phyloP scores from a whole-genome alignment of 2,888 invertebrate species.

The Laothoe populi region DNA sequence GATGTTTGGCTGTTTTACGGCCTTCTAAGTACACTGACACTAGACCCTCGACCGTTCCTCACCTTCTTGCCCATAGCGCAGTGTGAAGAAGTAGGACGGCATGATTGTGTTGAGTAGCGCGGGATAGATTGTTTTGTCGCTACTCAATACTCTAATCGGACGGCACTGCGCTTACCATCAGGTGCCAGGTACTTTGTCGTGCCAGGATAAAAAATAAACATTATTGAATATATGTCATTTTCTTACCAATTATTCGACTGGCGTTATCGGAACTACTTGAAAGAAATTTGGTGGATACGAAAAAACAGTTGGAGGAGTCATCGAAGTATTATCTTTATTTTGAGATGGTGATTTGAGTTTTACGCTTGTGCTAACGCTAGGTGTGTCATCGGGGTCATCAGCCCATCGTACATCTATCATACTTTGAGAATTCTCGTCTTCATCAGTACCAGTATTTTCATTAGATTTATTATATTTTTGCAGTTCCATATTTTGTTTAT shows the following conservation, averaged over 20 bases:
- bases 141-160: no score
- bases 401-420: constrained; percentile 38
- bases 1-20: no score
- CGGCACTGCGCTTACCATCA: no score
- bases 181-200: no score
- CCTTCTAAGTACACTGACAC: no score
- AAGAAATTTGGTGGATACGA: constrained; percentile 36
- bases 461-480: background rate
- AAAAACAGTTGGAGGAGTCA: background rate
- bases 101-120: no score
- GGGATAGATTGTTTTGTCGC: no score
- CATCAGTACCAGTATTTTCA: background rate
- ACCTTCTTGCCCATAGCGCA: no score
- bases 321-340: background rate
- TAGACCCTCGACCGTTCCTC: no score
- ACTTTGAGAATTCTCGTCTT: constrained; percentile 2
- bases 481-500: background rate
- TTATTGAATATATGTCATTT: no score
- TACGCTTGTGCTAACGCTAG: constrained; percentile 3
- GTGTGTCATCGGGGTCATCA: constrained; percentile 26
- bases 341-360: constrained; percentile 5
- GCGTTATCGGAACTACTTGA: constrained; percentile 51
- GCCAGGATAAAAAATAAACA: no score
- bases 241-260: constrained; percentile 35
- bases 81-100: no score